Conservation (phyloP, 2,113 vertebrate species). For the Atractosteus spatula region DNA sequence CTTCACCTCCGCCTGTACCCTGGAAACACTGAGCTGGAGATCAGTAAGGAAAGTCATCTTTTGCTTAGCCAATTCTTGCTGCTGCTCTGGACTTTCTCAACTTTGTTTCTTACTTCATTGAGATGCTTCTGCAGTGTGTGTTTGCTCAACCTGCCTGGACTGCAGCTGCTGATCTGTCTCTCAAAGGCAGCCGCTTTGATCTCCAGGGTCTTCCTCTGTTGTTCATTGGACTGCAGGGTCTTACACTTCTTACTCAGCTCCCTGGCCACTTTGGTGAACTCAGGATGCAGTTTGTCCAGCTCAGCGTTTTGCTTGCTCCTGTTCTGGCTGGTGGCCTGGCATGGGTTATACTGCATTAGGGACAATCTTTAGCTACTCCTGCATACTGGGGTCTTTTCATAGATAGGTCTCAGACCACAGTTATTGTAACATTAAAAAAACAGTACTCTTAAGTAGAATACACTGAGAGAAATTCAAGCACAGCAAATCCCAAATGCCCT, state of each 20-base stretch:
- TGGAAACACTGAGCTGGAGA: too few species aligned
- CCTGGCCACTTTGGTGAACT: conserved; percentile 67
- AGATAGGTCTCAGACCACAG: too few species aligned
- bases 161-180: conserved; percentile 68
- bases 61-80: conserved; percentile 40
- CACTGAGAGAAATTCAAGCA: too few species aligned
- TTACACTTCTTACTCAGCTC: conserved; percentile 68
- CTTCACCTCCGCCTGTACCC: too few species aligned
- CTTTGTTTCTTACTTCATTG: conserved; percentile 64
- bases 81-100: conserved; percentile 60
- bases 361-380: conserved; percentile 22
- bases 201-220: conserved; percentile 66
- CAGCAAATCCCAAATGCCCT: too few species aligned
- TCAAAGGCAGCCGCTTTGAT: conserved; percentile 47
- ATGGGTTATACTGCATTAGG: conserved; percentile 20
- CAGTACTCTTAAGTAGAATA: too few species aligned
- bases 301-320: conserved; percentile 63
- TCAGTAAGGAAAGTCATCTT: too few species aligned
- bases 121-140: conserved; percentile 63
- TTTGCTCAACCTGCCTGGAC: conserved; percentile 14
- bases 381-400: not conserved
- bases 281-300: conserved; percentile 73
- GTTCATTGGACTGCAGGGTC: conserved; percentile 63
- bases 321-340: conserved; percentile 21
- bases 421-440: too few species aligned